Conservation (phyloP, 2,888 invertebrate genomes). For the Prosapia bicincta region DNA sequence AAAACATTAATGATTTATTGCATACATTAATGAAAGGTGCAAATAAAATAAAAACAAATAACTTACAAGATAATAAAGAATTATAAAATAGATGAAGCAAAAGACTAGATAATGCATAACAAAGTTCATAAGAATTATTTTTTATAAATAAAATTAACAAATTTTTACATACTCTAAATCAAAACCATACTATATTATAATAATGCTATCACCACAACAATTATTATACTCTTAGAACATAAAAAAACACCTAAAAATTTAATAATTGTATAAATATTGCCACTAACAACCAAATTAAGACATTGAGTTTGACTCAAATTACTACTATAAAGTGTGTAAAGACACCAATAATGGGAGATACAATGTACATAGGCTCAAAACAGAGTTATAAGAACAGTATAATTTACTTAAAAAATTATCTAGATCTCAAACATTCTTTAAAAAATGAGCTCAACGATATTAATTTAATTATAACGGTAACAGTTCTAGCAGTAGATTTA, state of each 20-base stretch:
- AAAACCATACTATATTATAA: background rate
- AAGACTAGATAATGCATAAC: background rate
- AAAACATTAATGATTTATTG: background rate
- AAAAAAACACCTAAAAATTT: background rate
- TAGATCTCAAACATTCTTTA: too few species aligned
- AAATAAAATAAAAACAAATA: background rate
- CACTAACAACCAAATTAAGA: background rate
- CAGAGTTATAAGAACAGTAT: too few species aligned
- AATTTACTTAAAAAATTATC: too few species aligned
- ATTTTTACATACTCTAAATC: background rate
- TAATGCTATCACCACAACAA: background rate
- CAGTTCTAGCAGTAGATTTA: background rate
- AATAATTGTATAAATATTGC: background rate
- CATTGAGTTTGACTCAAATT: background rate
- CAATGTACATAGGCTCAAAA: too few species aligned
- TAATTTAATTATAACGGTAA: background rate
- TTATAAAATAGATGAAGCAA: background rate
- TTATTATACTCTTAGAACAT: background rate
- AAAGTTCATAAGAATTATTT: background rate
- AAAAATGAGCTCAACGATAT: background rate
- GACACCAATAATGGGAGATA: too few species aligned
- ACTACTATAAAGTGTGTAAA: too few species aligned
- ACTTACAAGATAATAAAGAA: background rate
- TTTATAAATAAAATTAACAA: background rate
- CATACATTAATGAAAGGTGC: background rate